These are phyloP conservation scores for Gonocerus acuteangulatus DNA, from an alignment of 2,888 invertebrate genomes.

Conservation along the genomic window DNA sequence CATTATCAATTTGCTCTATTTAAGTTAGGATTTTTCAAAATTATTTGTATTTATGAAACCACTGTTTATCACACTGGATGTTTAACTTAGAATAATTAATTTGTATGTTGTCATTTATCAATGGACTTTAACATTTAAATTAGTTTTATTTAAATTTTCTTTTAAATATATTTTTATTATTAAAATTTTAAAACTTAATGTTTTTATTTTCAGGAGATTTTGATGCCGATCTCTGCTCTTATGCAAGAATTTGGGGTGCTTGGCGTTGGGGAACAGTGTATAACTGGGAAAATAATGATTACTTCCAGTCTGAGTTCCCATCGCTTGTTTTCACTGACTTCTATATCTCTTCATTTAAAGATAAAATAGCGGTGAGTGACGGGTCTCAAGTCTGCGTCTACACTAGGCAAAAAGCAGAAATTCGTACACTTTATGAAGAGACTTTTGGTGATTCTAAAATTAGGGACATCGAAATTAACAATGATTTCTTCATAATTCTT, in stretches of 20 bases:
- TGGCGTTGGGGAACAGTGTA: neutral
- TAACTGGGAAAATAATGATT: neutral
- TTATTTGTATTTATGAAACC: no score
- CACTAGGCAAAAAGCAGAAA: neutral
- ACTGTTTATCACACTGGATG: no score
- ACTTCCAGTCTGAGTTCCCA: neutral
- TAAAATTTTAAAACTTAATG: no score
- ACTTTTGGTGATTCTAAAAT: neutral
- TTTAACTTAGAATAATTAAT: neutral
- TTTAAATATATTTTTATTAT: no score
- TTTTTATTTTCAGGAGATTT: neutral
- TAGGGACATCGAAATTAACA: neutral
- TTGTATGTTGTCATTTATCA: neutral
- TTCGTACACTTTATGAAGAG: neutral
- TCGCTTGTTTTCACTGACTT: neutral
- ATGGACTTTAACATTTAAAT: no score
- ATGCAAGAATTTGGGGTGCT: conserved; percentile 1
- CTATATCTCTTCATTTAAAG: neutral
- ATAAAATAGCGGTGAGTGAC: neutral
- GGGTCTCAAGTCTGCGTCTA: conserved; percentile 1
- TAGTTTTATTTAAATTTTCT: neutral
- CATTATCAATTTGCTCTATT: no score
- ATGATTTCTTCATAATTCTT: neutral
- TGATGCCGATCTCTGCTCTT: neutral
- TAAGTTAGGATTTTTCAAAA: no score